phyloP scores from a whole-genome alignment of 2,797 vertebrate genomes.

The Phrynocephalus vlangalii region DNA sequence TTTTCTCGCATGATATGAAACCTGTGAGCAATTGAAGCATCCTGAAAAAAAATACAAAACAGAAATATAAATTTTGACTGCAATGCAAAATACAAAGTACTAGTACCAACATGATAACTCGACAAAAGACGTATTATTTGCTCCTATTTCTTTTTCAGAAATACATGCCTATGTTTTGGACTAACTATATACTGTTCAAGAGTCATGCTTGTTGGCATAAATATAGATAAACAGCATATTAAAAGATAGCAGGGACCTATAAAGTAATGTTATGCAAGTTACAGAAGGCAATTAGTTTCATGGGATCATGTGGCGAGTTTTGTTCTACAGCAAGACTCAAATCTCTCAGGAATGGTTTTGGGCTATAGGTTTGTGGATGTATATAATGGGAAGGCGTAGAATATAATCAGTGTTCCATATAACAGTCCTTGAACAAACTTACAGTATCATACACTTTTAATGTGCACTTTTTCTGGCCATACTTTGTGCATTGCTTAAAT shows the following conservation, averaged over 20 bases:
- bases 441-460: neutral
- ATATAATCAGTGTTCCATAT: neutral
- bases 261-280: neutral
- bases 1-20: conserved; percentile 95
- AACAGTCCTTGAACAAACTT: neutral
- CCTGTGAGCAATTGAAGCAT: conserved; percentile 91
- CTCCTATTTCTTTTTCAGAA: neutral
- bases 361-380: no score
- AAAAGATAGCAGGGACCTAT: neutral
- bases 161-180: neutral
- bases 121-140: neutral
- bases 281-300: neutral
- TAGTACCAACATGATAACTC: neutral
- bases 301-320: no score
- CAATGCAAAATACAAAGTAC: conserved; percentile 30
- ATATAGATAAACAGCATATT: neutral
- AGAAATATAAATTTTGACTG: neutral
- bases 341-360: no score
- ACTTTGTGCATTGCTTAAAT: neutral
- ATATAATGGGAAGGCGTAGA: no score
- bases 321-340: no score
- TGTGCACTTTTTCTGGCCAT: neutral
- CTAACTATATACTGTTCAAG: neutral
- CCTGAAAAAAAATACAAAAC: conserved; percentile 75
- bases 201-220: neutral